Conservation (phyloP, 2,797 vertebrate genomes). For the Setipinna tenuifilis region DNA sequence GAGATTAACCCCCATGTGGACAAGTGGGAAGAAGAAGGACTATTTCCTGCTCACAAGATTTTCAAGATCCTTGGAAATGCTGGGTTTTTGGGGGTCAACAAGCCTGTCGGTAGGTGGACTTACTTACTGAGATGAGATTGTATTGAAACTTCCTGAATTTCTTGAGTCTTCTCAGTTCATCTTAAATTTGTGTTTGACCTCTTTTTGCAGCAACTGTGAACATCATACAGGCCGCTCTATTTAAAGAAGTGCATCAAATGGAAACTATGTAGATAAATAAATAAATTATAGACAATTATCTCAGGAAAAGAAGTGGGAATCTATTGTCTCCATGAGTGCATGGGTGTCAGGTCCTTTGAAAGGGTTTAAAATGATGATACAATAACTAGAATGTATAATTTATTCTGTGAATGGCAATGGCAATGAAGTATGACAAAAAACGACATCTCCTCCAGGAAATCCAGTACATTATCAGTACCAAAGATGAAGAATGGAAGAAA, state of each 20-base stretch:
- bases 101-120: slow-evolving; percentile 75
- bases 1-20: slow-evolving; percentile 86
- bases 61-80: slow-evolving; percentile 83
- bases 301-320: slow-evolving; percentile 25
- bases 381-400: background rate
- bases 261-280: background rate
- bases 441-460: background rate
- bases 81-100: slow-evolving; percentile 84
- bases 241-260: background rate
- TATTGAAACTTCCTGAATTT: background rate
- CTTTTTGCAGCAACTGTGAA: background rate
- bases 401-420: background rate
- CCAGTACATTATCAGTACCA: background rate
- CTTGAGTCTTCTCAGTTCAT: background rate
- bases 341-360: slow-evolving; percentile 28
- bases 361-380: slow-evolving; percentile 35
- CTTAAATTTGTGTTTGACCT: background rate
- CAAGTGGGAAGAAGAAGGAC: slow-evolving; percentile 82
- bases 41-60: slow-evolving; percentile 82
- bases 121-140: background rate
- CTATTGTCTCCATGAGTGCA: slow-evolving; percentile 28
- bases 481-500: background rate
- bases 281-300: background rate
- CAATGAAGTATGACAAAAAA: background rate
- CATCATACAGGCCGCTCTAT: background rate